phyloP scores from a whole-genome alignment of 2,888 invertebrate species.

The Andrena chrysosceles region DNA sequence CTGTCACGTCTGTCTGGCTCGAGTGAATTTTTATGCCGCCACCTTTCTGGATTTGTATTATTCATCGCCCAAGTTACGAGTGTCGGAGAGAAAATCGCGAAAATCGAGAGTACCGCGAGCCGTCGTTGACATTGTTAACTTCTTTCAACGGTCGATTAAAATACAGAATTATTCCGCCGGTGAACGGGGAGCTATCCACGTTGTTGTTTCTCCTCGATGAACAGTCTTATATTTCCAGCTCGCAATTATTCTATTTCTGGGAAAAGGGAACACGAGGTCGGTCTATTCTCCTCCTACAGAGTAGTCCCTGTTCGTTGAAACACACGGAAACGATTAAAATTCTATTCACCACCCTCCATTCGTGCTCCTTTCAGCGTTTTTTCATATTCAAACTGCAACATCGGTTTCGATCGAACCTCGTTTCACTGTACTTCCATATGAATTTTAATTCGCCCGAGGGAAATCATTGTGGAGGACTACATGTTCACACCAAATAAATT shows the following conservation, averaged over 20 bases:
- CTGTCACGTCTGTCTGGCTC: background rate
- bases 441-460: too few species aligned
- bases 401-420: background rate
- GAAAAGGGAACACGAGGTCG: background rate
- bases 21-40: constrained; percentile 38
- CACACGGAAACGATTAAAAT: constrained; percentile 34
- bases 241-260: constrained; percentile 18
- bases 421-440: too few species aligned
- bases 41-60: constrained; percentile 40
- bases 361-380: constrained; percentile 7
- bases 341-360: background rate
- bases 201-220: constrained; percentile 23
- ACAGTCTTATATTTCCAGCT: background rate
- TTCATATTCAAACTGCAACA: background rate
- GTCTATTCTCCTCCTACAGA: background rate
- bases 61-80: constrained; percentile 42
- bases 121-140: constrained; percentile 28
- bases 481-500: too few species aligned
- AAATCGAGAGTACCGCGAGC: background rate
- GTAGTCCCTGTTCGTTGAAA: background rate
- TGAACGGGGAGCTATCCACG: background rate
- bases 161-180: constrained; percentile 27
- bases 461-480: too few species aligned
- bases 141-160: constrained; percentile 42
- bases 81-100: constrained; percentile 11